Evolutionary conservation across 2,888 invertebrate species (phyloP).

Genomic region (Melinaea menophilus): DNA sequence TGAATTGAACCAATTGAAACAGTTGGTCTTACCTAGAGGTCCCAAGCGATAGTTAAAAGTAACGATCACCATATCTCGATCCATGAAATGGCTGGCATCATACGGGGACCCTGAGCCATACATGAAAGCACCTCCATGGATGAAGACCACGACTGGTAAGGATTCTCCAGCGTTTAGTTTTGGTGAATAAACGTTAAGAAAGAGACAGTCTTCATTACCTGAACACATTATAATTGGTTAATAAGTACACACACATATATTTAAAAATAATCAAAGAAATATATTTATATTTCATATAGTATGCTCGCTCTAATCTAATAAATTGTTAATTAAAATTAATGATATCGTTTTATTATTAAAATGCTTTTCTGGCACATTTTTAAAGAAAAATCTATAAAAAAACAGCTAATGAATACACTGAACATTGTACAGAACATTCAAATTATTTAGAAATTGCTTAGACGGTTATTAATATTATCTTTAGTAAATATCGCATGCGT

Average conservation of each 20-base stretch:
- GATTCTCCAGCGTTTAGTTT: slow-evolving; percentile 52
- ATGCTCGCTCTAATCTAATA: neutral
- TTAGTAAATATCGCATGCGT: no score
- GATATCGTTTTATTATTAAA: no score
- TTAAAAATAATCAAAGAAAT: neutral
- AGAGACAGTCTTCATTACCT: slow-evolving; percentile 84
- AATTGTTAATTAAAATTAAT: no score
- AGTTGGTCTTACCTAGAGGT: slow-evolving; percentile 75
- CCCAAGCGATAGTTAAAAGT: slow-evolving; percentile 86
- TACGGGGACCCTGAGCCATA: slow-evolving; percentile 77
- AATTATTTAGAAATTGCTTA: no score
- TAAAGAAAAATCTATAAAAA: no score
- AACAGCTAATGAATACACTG: no score
- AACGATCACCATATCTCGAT: slow-evolving; percentile 80
- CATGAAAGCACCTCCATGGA: slow-evolving; percentile 85
- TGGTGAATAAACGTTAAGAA: slow-evolving; percentile 80
- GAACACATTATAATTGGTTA: slow-evolving; percentile 18
- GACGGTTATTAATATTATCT: no score
- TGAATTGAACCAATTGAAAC: neutral
- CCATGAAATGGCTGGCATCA: slow-evolving; percentile 79
- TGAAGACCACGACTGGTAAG: slow-evolving; percentile 80
- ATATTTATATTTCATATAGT: neutral
- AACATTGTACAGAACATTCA: no score
- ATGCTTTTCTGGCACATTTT: no score
- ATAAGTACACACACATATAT: neutral